Evolutionary conservation across 2,797 vertebrate genomes (phyloP).

Genomic region (Melanogrammus aeglefinus): DNA sequence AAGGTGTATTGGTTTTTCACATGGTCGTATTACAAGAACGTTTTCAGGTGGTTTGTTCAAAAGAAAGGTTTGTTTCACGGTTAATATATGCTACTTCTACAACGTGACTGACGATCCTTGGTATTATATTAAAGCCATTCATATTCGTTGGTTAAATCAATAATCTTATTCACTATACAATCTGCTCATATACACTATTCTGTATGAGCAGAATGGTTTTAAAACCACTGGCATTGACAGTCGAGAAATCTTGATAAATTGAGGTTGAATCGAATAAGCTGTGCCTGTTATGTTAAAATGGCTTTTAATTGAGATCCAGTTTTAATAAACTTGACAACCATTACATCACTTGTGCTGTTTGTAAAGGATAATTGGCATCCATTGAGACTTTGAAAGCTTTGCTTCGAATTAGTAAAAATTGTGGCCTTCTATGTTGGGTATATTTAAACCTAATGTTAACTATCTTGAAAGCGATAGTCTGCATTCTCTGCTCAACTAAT

Average conservation of each 20-base stretch:
- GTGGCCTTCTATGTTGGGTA: background rate
- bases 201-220: no score
- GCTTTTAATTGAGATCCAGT: background rate
- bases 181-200: no score
- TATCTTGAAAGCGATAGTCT: background rate
- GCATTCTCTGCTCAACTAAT: background rate
- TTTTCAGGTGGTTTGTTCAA: no score
- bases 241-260: background rate
- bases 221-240: no score
- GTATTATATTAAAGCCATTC: no score
- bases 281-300: background rate
- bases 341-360: background rate
- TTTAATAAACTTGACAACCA: background rate
- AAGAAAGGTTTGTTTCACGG: no score
- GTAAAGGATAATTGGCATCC: background rate
- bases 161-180: no score
- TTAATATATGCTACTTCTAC: no score
- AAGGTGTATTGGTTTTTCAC: no score
- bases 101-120: no score
- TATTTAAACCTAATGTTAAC: background rate
- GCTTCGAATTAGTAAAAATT: background rate
- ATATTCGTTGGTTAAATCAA: no score
- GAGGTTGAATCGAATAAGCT: background rate
- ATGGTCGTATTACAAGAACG: no score
- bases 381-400: background rate